Percentiles rank a stretch among this genome's conserved stretches.
These are phyloP conservation scores for Chironomus riparius DNA, from an alignment of 2,888 invertebrate species.

Conservation along the genomic window DNA sequence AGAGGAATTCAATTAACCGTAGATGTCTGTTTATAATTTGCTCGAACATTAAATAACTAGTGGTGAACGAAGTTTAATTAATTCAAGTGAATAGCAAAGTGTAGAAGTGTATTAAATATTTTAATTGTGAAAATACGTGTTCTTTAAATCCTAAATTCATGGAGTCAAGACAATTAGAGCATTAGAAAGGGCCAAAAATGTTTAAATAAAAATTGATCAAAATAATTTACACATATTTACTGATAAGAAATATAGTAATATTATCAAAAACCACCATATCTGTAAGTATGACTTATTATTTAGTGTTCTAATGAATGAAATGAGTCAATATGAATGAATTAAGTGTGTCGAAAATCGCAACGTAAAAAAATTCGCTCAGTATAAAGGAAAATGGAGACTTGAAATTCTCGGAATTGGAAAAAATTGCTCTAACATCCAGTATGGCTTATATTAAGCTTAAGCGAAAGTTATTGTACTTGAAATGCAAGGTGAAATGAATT, in stretches of 20 bases:
- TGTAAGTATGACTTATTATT: not conserved
- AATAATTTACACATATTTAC: not conserved
- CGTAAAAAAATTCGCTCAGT: not conserved
- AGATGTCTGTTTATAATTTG: no score
- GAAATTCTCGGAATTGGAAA: conserved; percentile 1
- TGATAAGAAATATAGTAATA: not conserved
- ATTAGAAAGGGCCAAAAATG: not conserved
- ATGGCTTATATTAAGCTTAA: not conserved
- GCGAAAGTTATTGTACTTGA: not conserved
- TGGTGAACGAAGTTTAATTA: no score
- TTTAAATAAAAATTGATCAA: not conserved
- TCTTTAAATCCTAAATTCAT: no score
- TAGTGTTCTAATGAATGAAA: not conserved
- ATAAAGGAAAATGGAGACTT: not conserved
- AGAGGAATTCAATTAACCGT: no score
- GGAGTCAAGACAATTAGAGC: no score
- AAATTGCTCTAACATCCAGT: not conserved
- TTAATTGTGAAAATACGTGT: no score
- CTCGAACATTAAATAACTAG: no score
- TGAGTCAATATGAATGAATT: not conserved
- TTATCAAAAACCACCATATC: not conserved
- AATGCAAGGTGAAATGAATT: not conserved
- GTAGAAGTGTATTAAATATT: no score
- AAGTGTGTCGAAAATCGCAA: not conserved
- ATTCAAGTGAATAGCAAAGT: no score